phyloP scores from a whole-genome alignment of 2,797 vertebrate genomes.

The Alectoris magna region DNA sequence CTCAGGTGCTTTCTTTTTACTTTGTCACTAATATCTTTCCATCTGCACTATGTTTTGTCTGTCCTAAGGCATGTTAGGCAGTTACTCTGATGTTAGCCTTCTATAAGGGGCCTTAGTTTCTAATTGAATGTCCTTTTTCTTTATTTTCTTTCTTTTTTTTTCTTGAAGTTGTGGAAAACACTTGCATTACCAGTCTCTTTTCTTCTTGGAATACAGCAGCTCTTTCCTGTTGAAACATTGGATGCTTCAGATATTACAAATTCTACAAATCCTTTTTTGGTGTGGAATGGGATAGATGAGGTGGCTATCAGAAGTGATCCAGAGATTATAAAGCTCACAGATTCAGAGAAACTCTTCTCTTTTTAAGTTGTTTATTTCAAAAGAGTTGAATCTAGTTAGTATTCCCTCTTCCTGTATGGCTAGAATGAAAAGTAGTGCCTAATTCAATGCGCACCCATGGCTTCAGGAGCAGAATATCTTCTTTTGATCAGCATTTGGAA shows the following conservation, averaged over 20 bases:
- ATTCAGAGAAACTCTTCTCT: neutral
- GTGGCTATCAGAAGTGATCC: neutral
- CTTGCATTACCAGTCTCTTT: neutral
- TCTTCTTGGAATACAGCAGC: neutral
- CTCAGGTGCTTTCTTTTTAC: neutral
- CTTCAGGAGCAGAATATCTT: conserved; percentile 13
- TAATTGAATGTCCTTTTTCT: neutral
- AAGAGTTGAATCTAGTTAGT: conserved; percentile 6
- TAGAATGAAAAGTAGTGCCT: neutral
- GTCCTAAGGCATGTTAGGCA: neutral
- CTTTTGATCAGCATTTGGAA: conserved; percentile 40
- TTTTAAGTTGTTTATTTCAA: conserved; percentile 9
- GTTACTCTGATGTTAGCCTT: neutral
- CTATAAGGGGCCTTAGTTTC: neutral
- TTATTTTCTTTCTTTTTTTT: neutral
- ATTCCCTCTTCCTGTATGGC: neutral
- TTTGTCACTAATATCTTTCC: neutral
- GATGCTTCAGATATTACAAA: neutral
- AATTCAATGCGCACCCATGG: neutral
- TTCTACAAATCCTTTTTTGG: neutral
- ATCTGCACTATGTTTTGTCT: neutral
- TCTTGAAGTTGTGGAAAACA: neutral
- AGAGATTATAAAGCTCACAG: neutral
- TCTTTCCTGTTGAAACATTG: neutral
- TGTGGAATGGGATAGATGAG: neutral